A percentile compares a stretch with the other conserved stretches of the same genome.
Evolutionary conservation across 2,113 vertebrate species (phyloP).

Genomic region (Motacilla tschutschensis): DNA sequence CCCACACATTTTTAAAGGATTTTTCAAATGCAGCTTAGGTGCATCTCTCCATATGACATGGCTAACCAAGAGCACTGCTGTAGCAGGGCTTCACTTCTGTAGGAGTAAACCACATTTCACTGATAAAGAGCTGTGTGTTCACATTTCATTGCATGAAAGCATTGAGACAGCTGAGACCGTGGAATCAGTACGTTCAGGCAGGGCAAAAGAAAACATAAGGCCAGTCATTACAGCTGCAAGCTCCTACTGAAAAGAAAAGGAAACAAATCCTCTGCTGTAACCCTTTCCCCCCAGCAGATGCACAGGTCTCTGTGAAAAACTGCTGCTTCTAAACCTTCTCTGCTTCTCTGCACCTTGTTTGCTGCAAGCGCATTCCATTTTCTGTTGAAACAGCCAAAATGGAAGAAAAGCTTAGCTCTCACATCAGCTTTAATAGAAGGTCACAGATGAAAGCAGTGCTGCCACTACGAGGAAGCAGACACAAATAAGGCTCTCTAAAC

Average conservation of each 20-base stretch:
- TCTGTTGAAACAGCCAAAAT: slow-evolving; percentile 44
- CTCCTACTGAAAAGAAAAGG: background rate
- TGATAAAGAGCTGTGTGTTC: background rate
- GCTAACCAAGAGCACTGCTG: background rate
- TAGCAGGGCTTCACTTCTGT: background rate
- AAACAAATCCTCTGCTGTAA: background rate
- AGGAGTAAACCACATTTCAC: background rate
- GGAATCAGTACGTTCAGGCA: background rate
- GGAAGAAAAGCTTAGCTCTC: slow-evolving; percentile 44
- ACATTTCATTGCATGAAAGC: background rate
- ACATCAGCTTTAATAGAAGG: slow-evolving; percentile 39
- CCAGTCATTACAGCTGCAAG: slow-evolving; percentile 1
- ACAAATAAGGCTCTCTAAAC: slow-evolving; percentile 37
- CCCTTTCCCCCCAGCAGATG: background rate
- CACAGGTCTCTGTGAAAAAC: background rate
- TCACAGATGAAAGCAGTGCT: slow-evolving; percentile 45
- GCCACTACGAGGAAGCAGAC: slow-evolving; percentile 34
- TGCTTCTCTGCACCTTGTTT: background rate
- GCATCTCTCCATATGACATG: background rate
- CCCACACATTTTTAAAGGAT: background rate
- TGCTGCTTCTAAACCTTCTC: background rate
- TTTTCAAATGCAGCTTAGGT: background rate
- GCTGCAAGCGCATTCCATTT: background rate
- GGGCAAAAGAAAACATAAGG: background rate
- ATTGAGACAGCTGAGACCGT: background rate